phyloP scores from a whole-genome alignment of 2,888 invertebrate species.

The Synanthedon formicaeformis region DNA sequence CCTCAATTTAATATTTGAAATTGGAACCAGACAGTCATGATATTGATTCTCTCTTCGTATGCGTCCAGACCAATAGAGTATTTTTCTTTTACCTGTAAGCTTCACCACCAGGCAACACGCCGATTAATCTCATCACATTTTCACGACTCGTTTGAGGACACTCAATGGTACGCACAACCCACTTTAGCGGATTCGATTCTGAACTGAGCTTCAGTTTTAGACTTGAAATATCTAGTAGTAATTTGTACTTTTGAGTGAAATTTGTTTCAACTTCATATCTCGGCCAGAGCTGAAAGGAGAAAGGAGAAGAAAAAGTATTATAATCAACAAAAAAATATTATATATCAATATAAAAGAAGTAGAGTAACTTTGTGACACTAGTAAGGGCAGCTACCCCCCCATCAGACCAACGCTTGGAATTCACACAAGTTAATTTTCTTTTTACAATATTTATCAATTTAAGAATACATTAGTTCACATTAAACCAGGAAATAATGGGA shows the following conservation, averaged over 20 bases:
- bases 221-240: constrained; percentile 18
- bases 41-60: background rate
- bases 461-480: no score
- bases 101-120: constrained; percentile 5
- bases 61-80: background rate
- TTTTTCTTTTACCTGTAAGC: background rate
- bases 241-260: constrained; percentile 18
- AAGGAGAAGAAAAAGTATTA: background rate
- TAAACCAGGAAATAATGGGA: no score
- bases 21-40: no score
- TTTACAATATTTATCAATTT: no score
- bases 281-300: constrained; percentile 29
- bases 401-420: no score
- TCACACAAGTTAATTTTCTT: no score
- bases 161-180: constrained; percentile 18
- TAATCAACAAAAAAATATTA: no score
- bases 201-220: constrained; percentile 11
- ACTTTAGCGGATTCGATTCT: constrained; percentile 19
- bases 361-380: no score
- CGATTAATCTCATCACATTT: constrained; percentile 20
- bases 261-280: constrained; percentile 13
- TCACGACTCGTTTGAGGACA: constrained; percentile 9
- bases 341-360: no score
- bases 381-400: no score
- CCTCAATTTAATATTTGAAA: no score